These are phyloP conservation scores for Aporophyla nigra DNA, from an alignment of 2,888 invertebrate genomes.

Conservation along the genomic window DNA sequence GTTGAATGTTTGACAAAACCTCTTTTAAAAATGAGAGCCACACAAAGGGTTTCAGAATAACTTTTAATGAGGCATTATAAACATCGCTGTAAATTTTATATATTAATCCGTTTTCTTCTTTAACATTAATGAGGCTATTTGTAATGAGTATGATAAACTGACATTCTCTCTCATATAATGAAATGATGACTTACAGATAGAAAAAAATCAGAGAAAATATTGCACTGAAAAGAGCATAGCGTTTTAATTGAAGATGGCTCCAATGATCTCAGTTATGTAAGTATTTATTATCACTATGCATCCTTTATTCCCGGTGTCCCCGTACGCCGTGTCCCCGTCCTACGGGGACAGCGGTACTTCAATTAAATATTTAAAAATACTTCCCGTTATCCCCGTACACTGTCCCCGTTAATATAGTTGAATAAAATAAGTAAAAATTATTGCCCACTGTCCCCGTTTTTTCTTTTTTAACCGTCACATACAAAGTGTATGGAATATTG, in stretches of 20 bases:
- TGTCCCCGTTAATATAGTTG: too few species aligned
- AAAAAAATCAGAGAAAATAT: not conserved
- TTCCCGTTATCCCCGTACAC: too few species aligned
- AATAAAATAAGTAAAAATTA: too few species aligned
- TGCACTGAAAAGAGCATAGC: not conserved
- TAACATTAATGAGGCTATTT: not conserved
- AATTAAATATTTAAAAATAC: too few species aligned
- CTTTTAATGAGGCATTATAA: conserved; percentile 2
- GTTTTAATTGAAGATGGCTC: not conserved
- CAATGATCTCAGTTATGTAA: not conserved
- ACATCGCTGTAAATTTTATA: not conserved
- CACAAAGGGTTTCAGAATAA: not conserved
- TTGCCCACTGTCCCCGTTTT: too few species aligned
- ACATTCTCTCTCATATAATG: not conserved
- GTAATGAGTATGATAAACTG: not conserved
- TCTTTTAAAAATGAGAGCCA: not conserved
- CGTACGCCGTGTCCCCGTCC: too few species aligned
- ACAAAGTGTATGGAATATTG: too few species aligned
- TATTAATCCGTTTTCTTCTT: not conserved
- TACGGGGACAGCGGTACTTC: too few species aligned
- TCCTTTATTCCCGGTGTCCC: too few species aligned
- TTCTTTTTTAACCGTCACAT: too few species aligned
- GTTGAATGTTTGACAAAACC: not conserved
- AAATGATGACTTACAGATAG: too few species aligned
- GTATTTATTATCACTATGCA: not conserved